Percentiles rank a stretch among this genome's conserved stretches.
These are phyloP conservation scores for Rotaria magnacalcarata DNA, from an alignment of 2,888 invertebrate species.

Conservation along the genomic window DNA sequence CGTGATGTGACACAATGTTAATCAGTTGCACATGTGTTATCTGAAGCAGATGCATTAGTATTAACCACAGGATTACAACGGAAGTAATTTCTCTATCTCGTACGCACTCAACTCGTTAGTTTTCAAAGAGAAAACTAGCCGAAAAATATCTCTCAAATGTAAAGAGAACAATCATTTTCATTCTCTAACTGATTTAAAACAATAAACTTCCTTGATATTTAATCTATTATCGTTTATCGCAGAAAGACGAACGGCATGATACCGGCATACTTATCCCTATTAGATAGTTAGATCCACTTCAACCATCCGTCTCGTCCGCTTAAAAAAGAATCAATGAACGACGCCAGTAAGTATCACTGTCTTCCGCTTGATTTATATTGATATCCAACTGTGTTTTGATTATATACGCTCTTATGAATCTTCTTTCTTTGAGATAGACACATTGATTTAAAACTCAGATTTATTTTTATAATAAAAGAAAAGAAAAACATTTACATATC, in stretches of 20 bases:
- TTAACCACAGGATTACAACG: too few relatives aligned
- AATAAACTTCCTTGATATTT: neutral
- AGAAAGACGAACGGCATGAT: neutral
- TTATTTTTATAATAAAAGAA: neutral
- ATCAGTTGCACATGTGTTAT: too few relatives aligned
- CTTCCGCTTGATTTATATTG: constrained; percentile 13
- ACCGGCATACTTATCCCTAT: constrained; percentile 3
- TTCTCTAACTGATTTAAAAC: neutral
- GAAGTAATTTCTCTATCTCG: too few relatives aligned
- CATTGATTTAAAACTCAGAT: neutral
- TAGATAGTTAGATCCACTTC: constrained; percentile 13
- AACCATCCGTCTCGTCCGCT: neutral
- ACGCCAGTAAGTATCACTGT: neutral
- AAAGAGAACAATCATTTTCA: neutral
- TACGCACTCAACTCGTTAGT: too few relatives aligned
- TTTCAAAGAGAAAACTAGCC: too few relatives aligned
- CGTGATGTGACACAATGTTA: too few relatives aligned
- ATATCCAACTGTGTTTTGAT: constrained; percentile 22
- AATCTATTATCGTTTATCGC: neutral
- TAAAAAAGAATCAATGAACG: neutral
- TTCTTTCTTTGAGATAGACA: neutral
- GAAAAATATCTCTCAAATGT: neutral
- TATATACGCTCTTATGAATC: constrained; percentile 18
- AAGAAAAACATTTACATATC: neutral
- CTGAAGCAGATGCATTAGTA: too few relatives aligned